Base-by-base conservation (phyloP, 2,113 vertebrate genomes). In the Synchiropus splendidus region DNA sequence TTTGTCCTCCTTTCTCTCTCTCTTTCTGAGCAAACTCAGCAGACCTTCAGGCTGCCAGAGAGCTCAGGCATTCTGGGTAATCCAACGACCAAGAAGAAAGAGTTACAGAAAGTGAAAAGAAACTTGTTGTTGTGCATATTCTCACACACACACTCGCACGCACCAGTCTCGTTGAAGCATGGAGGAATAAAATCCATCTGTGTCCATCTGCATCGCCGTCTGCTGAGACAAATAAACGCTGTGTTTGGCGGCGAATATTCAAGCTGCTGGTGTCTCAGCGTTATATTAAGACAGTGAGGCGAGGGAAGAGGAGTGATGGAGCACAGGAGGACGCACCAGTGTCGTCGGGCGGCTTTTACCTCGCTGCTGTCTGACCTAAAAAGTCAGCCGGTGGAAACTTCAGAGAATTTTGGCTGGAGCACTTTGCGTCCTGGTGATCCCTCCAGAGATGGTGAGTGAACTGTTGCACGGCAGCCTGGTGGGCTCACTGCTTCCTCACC, bases 311-410 rank as follows among this genome's bases (percentile, higher is more conserved):
- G n/a, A 31, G 45, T 36, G 52, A 51, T 50, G 53, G 65, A 68
- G 67, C 17, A 40, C 55, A 47, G 44, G 46, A 58, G 64, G 62
- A 61, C 49, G 14, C 51, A 44, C 33, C 31, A 62, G 62, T 70
- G 59, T 74, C 54, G 47, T 75, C 70, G 66, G 60, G 36, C 36
- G 11, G 55, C 72, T 74, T 72, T 76, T 74, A 78, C 74, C 77
- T 73, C 48, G 9, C 69, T 70, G 69, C 58, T 60, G 59, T 64
- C 64, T 82, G 77, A 82, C 72, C 79, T 78, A 73, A 75, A 82
- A 78, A 79, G 66, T 82, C 71, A 80, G 75, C 62, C 67, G 66
- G 59, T 44, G 62, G 64, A 78, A 78, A 77, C 75, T 72, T 75
- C 66, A 71, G 68, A 79, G 61, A 51, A 61, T 42, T 60, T 54